A percentile compares a stretch with the other conserved stretches of the same genome.
Conservation (phyloP, 2,888 invertebrate genomes). For the Endomychus coccineus region DNA sequence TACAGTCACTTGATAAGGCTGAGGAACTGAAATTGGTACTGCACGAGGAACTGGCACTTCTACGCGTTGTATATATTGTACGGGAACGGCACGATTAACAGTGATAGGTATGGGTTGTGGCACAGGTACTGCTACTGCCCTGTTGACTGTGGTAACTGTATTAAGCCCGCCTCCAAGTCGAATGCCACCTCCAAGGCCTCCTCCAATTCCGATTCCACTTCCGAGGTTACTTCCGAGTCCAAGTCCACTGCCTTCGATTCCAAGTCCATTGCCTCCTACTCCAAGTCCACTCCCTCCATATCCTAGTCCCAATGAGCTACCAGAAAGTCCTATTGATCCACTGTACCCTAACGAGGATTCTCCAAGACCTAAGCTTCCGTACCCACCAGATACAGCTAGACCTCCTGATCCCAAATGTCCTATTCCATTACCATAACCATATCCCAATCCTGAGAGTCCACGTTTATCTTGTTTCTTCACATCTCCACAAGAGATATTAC, state of each 20-base stretch:
- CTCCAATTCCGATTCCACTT: conserved; percentile 16
- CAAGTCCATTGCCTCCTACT: conserved; percentile 19
- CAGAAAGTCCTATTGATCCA: conserved; percentile 14
- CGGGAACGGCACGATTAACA: conserved; percentile 40
- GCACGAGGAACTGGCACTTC: conserved; percentile 15
- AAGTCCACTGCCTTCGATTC: conserved; percentile 21
- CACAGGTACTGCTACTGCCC: conserved; percentile 50
- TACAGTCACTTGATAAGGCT: conserved; percentile 13
- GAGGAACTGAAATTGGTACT: conserved; percentile 14
- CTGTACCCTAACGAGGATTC: conserved; percentile 13
- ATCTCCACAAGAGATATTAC: conserved; percentile 24
- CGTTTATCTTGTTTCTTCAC: conserved; percentile 36
- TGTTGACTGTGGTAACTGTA: conserved; percentile 38
- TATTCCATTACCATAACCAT: conserved; percentile 23
- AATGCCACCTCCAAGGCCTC: conserved; percentile 18
- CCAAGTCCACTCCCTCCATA: conserved; percentile 25
- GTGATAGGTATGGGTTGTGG: conserved; percentile 36
- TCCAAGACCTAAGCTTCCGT: conserved; percentile 6
- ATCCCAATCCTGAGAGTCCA: conserved; percentile 33
- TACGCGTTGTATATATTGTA: no score
- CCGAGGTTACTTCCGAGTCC: conserved; percentile 22
- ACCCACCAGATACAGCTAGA: conserved; percentile 16
- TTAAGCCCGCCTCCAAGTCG: conserved; percentile 25
- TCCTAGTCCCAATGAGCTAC: conserved; percentile 29
- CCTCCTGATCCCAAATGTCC: conserved; percentile 21